Percentiles rank a stretch among this genome's conserved stretches.
Evolutionary conservation across 2,797 vertebrate species (phyloP).

Genomic region (Bufotes viridis): DNA sequence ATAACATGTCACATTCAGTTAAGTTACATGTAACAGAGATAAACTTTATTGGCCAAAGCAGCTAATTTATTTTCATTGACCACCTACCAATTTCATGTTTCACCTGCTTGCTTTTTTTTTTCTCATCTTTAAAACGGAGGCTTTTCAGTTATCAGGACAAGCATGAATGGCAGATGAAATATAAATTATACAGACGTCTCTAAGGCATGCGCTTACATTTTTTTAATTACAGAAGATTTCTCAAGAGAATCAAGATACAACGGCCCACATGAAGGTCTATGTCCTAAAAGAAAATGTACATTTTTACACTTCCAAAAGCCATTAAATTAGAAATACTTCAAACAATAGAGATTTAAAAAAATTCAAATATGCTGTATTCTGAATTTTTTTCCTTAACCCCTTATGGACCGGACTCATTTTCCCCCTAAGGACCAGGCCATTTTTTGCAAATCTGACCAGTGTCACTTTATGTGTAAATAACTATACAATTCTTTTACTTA

Average conservation of each 20-base stretch:
- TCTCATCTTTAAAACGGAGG: constrained; percentile 59
- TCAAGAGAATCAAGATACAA: constrained; percentile 10
- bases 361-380: not conserved
- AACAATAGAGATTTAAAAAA: not conserved
- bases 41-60: constrained; percentile 71
- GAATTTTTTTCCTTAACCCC: too few species aligned
- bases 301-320: constrained; percentile 23
- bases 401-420: too few species aligned
- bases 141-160: constrained; percentile 28
- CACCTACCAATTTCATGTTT: constrained; percentile 71
- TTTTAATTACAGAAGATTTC: constrained; percentile 40
- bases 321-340: not conserved
- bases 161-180: constrained; percentile 31
- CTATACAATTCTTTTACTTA: too few species aligned
- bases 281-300: constrained; percentile 27
- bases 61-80: constrained; percentile 78
- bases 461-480: too few species aligned
- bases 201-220: constrained; percentile 23
- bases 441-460: too few species aligned
- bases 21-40: constrained; percentile 67
- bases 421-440: too few species aligned
- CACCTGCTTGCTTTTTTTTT: constrained; percentile 73
- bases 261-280: not conserved
- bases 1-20: constrained; percentile 75
- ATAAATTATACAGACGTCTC: constrained; percentile 29